A percentile compares a stretch with the other conserved stretches of the same genome.
These are phyloP conservation scores for Astreopora myriophthalma DNA, from an alignment of 64 coral and sea anemone genomes.

Conservation along the genomic window DNA sequence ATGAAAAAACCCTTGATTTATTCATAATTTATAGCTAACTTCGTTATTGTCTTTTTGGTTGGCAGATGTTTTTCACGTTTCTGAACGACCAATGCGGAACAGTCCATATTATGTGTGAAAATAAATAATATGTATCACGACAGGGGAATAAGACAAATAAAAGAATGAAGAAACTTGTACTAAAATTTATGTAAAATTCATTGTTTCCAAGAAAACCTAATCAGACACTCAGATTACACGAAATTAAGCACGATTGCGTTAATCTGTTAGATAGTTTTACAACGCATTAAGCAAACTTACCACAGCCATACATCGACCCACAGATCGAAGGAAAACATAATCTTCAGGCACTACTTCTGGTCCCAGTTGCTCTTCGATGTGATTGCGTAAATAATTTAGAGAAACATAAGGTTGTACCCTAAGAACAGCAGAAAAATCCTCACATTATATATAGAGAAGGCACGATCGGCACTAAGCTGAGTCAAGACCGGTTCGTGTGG, in stretches of 20 bases:
- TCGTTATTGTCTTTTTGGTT: neutral
- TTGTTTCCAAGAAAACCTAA: neutral
- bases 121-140: neutral
- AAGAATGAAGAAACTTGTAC: neutral
- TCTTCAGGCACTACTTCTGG: constrained; percentile 87
- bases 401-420: constrained; percentile 76
- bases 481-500: too few relatives aligned
- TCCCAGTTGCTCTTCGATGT: constrained; percentile 90
- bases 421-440: neutral
- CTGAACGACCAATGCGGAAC: neutral
- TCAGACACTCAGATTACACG: too few relatives aligned
- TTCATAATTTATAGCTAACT: neutral
- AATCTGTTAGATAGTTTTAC: neutral
- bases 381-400: constrained; percentile 69
- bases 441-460: neutral
- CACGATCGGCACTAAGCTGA: too few relatives aligned
- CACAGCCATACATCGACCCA: constrained; percentile 96
- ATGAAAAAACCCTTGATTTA: neutral
- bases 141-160: neutral
- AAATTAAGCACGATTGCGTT: too few relatives aligned
- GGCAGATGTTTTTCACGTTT: neutral
- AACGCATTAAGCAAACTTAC: constrained; percentile 64
- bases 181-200: neutral
- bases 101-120: neutral
- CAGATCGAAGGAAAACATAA: constrained; percentile 85